Evolutionary conservation across 2,113 vertebrate species (phyloP), one percentile per base, ranked within the genome.

Genomic region (Pipra filicauda): DNA sequence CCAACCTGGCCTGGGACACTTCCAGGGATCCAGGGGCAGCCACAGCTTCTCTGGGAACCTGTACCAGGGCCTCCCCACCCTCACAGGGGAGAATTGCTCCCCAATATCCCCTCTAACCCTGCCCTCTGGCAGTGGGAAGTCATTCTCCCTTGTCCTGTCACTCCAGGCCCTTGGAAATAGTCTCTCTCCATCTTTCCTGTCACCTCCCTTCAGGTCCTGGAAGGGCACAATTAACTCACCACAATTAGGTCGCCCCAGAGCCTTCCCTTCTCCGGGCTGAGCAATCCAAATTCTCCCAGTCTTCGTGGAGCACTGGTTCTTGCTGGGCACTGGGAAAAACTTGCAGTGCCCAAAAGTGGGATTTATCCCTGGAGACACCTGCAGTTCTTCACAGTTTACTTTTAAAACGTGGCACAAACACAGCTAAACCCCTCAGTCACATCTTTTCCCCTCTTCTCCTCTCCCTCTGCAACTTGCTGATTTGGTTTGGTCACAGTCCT

Each of bases 131-230:
- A 82, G 0, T 67, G 12, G 12, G n/a, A 52, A 82, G 12, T 46
- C 44, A 75, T 61, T 54, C 16, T 30, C 37, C 62, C 6, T 5
- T 8, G 30, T 23, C 44, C 35, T 73, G 26, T 0, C 44, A 0
- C 70, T 61, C 78, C 39, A 46, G 39, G 5, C 46, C 39, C n/a
- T 67, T 61, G 39, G 0, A 0, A 2, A 6, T 0, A 59, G 19
- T 6, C 46, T 26, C 44, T 89, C 24, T 61, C 62, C n/a, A 22
- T 8, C 0, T 21, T 48, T 54, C n/a, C 8, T 69, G 30, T 1
- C 9, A 39, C n/a, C 27, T 64, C 24, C 54, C 78, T 39, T 39
- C 39, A 82, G 48, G 30, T 11, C 1, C 5, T 82, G 70, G 0
- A 26, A 89, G 70, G 39, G 8, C 79, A 55, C n/a, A 43, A 0